Base-by-base conservation (phyloP, 2,113 vertebrate species). In the Monopterus albus region DNA sequence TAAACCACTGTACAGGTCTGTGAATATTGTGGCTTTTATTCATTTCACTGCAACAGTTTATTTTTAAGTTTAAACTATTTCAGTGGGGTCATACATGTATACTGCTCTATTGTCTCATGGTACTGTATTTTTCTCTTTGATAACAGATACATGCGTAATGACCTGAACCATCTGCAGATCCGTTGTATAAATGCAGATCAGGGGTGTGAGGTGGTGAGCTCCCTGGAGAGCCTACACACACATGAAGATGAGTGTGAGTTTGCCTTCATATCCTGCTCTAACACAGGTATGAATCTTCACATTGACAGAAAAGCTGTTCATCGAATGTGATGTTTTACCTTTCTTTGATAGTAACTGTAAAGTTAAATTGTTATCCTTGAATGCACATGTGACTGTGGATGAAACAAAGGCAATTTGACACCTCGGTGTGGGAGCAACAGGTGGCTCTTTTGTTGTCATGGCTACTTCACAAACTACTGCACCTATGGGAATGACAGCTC, bases 121-220 rank as follows among this genome's bases (percentile, higher is more conserved):
- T 52, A 0, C 21, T n/a, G 10, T 52, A 0, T 23, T n/a, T 20
- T 10, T 14, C 10, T 45, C 18, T 47, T 9, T 74, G 10, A 46
- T 40, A 33, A 31, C 83, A 96, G 96, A 51, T 97, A 97, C 13
- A 97, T 97, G 96, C 91, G 92, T 56, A 97, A 97, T 67, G 95
- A 97, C 87, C 92, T 96, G 84, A 94, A 89, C 64, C 89, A 92
- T 23, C 94, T 97, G 72, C 95, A 96, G 89, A 90, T 97, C 2
- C 94, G 91, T 6, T 97, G 95, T 73, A 92, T 88, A 85, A 96
- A 96, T 68, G 88, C 88, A 53, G 90, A 85, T 0, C 88, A 89
- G 60, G 95, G 96, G 14, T 96, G 96, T 86, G 94, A 94, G 75
- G 91, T 91, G 78, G 83, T 96, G 74, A 95, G 94, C 88, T 88